Percentiles rank a stretch among this genome's conserved stretches.
Evolutionary conservation across 2,113 vertebrate species (phyloP).

Genomic region (Triplophysa dalaica): DNA sequence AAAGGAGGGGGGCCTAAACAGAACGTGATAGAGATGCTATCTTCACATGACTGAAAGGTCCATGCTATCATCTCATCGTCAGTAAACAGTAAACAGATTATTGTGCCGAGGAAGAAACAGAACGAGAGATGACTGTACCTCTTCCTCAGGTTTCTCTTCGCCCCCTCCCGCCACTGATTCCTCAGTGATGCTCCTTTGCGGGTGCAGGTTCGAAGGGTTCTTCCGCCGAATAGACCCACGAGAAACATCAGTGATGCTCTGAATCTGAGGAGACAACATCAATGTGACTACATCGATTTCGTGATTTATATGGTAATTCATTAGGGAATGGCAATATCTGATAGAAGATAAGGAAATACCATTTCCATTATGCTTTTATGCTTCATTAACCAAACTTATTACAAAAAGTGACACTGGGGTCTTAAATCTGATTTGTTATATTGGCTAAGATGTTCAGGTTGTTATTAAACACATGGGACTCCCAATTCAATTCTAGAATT

Average conservation of each 20-base stretch:
- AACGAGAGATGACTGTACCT: slow-evolving; percentile 74
- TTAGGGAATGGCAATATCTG: neutral
- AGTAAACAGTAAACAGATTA: neutral
- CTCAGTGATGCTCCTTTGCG: slow-evolving; percentile 77
- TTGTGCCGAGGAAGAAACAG: neutral
- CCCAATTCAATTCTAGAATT: neutral
- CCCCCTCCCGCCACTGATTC: slow-evolving; percentile 76
- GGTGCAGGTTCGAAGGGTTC: slow-evolving; percentile 75
- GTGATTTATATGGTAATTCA: neutral
- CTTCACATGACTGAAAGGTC: slow-evolving; percentile 2
- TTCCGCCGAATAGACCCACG: slow-evolving; percentile 94
- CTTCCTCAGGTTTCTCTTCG: slow-evolving; percentile 88
- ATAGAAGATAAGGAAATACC: neutral
- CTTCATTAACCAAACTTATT: neutral
- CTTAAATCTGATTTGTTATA: neutral
- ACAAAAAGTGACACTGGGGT: neutral
- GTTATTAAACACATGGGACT: neutral
- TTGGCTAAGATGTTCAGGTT: neutral
- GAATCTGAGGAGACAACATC: slow-evolving; percentile 76
- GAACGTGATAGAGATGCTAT: neutral
- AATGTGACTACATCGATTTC: neutral
- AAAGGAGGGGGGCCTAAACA: neutral
- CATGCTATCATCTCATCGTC: neutral
- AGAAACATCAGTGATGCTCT: slow-evolving; percentile 95
- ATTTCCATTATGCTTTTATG: neutral